Base-by-base conservation (phyloP, 2,888 invertebrate species). In the Sesia apiformis region DNA sequence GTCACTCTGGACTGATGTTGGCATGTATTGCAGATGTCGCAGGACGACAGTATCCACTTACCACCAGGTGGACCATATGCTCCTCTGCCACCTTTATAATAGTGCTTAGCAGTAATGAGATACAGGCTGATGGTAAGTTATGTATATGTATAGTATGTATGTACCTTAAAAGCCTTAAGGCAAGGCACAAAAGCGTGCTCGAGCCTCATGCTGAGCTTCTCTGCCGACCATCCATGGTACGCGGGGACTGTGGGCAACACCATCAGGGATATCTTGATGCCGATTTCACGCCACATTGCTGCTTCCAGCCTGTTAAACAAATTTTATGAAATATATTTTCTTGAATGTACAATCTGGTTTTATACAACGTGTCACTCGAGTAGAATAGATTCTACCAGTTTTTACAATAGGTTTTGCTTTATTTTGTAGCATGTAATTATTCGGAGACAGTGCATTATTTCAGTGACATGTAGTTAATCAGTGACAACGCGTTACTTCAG, bases 251-350 rank as follows among this genome's bases (percentile, higher is more conserved):
- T 82, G 4, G 90, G 89, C 8, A 92, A 71, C 41, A 92, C 83
- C 64, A 90, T 83, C 63, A 90, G 71, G 0, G 91, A 81, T 2
- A 93, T 59, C 56, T 91, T 90, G 51, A 92, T 90, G n/a, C 92
- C 91, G 46, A 91, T 88, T 57, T 91, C 90, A 0, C 91, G 87
- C 93, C 93, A 93, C 81, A 93, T 88, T 4, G 91, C 76, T 7
- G 91, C 81, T 73, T 91, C 91, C 6, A 93, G 67, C 0, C 92
- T 91, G 52, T 70, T 54, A 40, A 7, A 4, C 5, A 49, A 49
- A 2, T 39, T 41, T 41, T 6, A 5, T 41, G 41, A 6, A 41
- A 41, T 7, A 41, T 7, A 8, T 7, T 6, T 46, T 46, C n/a
- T 8, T 46, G n/a, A 6, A 4, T 3, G n/a, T n/a, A 46, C 46